Conservation (phyloP, 2,888 invertebrate genomes). For the Monochamus alternatus region DNA sequence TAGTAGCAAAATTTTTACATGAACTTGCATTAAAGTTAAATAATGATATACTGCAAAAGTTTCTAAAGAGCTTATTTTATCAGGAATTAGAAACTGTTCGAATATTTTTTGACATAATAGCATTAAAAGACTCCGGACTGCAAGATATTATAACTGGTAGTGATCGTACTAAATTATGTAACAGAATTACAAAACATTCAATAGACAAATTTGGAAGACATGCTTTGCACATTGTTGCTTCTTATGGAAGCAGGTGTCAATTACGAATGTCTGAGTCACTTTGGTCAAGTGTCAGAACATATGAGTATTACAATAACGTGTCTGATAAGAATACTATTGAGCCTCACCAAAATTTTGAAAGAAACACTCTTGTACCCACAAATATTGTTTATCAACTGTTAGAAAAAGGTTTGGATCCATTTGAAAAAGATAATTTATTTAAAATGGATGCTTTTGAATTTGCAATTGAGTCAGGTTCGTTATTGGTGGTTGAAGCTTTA, state of each 20-base stretch:
- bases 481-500: neutral
- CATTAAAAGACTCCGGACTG: neutral
- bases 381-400: neutral
- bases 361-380: neutral
- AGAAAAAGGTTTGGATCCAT: neutral
- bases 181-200: neutral
- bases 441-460: conserved; percentile 3
- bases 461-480: conserved; percentile 3
- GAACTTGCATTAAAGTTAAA: neutral
- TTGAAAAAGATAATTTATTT: neutral
- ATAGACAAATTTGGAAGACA: conserved; percentile 4
- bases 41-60: neutral
- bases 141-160: neutral
- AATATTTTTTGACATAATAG: conserved; percentile 12
- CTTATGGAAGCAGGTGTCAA: neutral
- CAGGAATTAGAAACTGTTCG: neutral
- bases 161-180: neutral
- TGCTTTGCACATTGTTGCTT: neutral
- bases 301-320: neutral
- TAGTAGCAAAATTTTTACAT: neutral
- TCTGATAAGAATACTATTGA: neutral
- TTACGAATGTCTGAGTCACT: neutral
- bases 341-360: neutral
- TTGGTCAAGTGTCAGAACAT: neutral
- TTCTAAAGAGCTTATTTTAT: neutral